Conservation (phyloP, 2,113 vertebrate genomes). For the Pontoporia blainvillei region DNA sequence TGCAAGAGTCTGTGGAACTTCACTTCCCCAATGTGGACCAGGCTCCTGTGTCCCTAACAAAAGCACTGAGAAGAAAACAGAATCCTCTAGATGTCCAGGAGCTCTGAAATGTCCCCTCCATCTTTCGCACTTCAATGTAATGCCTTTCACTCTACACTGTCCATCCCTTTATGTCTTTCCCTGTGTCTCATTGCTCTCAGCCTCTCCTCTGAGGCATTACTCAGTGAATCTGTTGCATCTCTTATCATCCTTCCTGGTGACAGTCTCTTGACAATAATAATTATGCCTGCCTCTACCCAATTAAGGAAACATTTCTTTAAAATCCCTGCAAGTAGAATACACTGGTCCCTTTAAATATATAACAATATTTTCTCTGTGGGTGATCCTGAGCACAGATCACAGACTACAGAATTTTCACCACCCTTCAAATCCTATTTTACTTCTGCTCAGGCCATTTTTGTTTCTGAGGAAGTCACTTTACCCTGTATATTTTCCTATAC, state of each 20-base stretch:
- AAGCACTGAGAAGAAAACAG: neutral
- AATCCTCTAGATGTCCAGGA: neutral
- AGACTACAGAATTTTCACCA: neutral
- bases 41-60: neutral
- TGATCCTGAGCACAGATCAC: neutral
- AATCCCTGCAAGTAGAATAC: neutral
- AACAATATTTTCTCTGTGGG: neutral
- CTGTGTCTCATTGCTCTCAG: neutral
- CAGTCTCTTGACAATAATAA: neutral
- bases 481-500: neutral
- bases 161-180: too few species aligned
- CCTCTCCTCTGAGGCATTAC: neutral
- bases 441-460: neutral
- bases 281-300: neutral
- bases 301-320: neutral
- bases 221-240: neutral
- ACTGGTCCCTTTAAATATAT: neutral
- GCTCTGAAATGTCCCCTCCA: neutral
- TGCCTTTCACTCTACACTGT: accelerated
- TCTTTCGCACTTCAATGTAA: neutral
- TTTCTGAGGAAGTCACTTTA: neutral
- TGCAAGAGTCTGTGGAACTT: neutral
- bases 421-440: neutral
- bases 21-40: accelerated
- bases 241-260: neutral